Percentiles rank a stretch among this genome's conserved stretches.
Conservation (phyloP, 2,888 invertebrate genomes). For the Acleris emargana region DNA sequence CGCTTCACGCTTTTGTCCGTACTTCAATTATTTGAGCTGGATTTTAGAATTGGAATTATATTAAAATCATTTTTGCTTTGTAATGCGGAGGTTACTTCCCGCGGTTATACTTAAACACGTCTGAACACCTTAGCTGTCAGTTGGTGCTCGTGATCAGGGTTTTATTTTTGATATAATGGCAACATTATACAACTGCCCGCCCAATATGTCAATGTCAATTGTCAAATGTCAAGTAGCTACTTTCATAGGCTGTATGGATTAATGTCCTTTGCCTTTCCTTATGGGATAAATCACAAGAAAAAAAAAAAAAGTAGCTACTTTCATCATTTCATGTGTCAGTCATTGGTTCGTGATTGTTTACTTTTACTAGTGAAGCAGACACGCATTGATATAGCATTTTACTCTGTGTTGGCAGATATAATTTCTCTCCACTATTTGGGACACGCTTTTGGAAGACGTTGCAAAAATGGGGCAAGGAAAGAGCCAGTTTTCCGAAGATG, state of each 20-base stretch:
- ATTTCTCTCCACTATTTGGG: background rate
- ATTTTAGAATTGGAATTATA: too few relatives aligned
- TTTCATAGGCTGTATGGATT: too few relatives aligned
- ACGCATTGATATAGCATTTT: background rate
- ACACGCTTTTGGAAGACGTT: background rate
- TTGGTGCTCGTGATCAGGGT: background rate
- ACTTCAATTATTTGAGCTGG: too few relatives aligned
- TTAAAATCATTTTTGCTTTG: too few relatives aligned
- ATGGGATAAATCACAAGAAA: too few relatives aligned
- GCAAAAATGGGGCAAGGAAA: constrained; percentile 90
- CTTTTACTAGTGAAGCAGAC: background rate
- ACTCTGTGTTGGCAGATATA: constrained; percentile 2
- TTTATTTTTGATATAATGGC: constrained; percentile 5
- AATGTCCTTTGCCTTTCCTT: too few relatives aligned
- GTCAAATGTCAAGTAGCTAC: background rate
- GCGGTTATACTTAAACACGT: too few relatives aligned
- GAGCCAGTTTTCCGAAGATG: constrained; percentile 94
- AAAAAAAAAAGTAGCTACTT: too few relatives aligned
- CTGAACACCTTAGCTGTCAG: background rate
- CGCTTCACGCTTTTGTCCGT: too few relatives aligned
- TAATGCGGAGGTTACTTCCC: too few relatives aligned
- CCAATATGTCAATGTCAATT: constrained; percentile 5
- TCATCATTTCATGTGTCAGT: too few relatives aligned
- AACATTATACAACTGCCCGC: background rate
- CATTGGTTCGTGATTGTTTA: too few relatives aligned